A percentile compares a stretch with the other conserved stretches of the same genome.
These are phyloP conservation scores for Brachyalestes nurse DNA, from an alignment of 2,797 vertebrate species.

Conservation along the genomic window DNA sequence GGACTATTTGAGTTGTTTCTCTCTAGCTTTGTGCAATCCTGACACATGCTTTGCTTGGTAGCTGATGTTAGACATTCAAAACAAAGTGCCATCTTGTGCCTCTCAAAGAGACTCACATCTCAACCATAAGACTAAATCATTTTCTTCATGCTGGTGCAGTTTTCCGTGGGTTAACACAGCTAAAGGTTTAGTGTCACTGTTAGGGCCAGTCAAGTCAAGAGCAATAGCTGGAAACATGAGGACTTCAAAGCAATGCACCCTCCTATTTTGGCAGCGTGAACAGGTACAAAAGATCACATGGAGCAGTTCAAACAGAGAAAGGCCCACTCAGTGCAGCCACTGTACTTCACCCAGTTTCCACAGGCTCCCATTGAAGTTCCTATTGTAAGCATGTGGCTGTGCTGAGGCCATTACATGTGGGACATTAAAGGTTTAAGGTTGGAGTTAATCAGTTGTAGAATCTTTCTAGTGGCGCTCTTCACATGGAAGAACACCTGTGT, in stretches of 20 bases:
- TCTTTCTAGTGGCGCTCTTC: constrained; percentile 24
- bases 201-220: too few relatives aligned
- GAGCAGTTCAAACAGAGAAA: constrained; percentile 32
- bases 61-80: neutral
- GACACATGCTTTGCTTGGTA: neutral
- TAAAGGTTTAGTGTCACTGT: too few relatives aligned
- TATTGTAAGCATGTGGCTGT: constrained; percentile 22
- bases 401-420: constrained; percentile 29
- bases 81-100: neutral
- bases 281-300: constrained; percentile 29
- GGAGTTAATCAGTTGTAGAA: constrained; percentile 28
- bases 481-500: constrained; percentile 16
- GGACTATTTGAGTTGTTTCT: too few relatives aligned
- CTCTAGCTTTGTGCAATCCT: neutral
- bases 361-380: neutral
- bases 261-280: neutral
- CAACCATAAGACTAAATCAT: too few relatives aligned
- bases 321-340: neutral
- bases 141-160: too few relatives aligned
- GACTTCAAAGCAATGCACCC: constrained; percentile 31
- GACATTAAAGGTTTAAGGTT: constrained; percentile 29
- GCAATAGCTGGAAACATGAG: neutral
- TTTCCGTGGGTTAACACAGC: too few relatives aligned
- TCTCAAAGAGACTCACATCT: neutral
- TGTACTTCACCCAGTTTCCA: neutral